phyloP scores from a whole-genome alignment of 2,888 invertebrate genomes.

The Ecliptopera silaceata region DNA sequence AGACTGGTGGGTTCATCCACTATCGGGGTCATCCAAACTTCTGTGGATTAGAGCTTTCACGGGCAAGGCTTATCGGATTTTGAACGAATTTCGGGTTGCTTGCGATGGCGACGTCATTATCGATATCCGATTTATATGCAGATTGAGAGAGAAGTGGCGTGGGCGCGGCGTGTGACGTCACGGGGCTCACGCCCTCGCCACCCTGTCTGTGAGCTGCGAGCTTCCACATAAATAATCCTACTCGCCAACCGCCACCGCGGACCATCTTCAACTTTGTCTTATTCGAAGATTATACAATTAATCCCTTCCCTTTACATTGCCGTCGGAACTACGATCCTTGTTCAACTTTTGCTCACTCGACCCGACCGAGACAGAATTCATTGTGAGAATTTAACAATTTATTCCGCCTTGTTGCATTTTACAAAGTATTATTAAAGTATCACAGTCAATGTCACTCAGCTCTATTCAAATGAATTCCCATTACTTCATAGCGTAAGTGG shows the following conservation, averaged over 20 bases:
- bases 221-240: conserved; percentile 58
- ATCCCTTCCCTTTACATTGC: conserved; percentile 64
- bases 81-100: conserved; percentile 78
- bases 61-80: conserved; percentile 79
- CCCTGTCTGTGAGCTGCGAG: conserved; percentile 36
- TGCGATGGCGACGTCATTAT: conserved; percentile 79
- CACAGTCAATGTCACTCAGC: conserved; percentile 76
- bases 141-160: conserved; percentile 71
- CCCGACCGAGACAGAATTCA: conserved; percentile 73
- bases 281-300: conserved; percentile 67
- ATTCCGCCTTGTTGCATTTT: conserved; percentile 76
- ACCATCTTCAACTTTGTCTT: conserved; percentile 60
- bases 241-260: conserved; percentile 46
- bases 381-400: conserved; percentile 80
- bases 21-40: conserved; percentile 80
- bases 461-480: conserved; percentile 77
- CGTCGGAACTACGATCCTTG: conserved; percentile 66
- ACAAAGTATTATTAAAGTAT: conserved; percentile 79
- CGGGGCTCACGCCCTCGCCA: conserved; percentile 43
- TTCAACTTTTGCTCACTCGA: conserved; percentile 76
- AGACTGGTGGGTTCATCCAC: conserved; percentile 77
- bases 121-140: conserved; percentile 83
- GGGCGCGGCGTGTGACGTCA: conserved; percentile 57
- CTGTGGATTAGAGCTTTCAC: conserved; percentile 79
- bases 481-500: conserved; percentile 70